Percentiles rank a stretch among this genome's conserved stretches.
These are phyloP conservation scores for Asbolus verrucosus DNA, from an alignment of 1,140 invertebrate species.

Conservation along the genomic window DNA sequence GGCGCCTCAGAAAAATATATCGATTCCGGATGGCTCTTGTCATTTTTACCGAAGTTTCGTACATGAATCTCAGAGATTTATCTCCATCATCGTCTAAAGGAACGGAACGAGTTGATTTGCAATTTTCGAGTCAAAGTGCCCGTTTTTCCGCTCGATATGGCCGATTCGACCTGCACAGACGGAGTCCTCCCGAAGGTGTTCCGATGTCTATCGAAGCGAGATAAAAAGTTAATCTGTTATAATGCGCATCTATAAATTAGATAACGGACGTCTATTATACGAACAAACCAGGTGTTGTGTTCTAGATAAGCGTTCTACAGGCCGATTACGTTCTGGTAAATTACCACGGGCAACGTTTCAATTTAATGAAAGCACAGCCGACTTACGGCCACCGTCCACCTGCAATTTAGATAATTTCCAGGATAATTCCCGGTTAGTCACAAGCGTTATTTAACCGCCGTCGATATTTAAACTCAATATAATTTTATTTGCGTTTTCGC, in stretches of 20 bases:
- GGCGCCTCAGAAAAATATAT: too few relatives aligned
- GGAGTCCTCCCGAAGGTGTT: constrained; percentile 6
- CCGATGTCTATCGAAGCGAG: constrained; percentile 1
- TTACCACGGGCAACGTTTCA: constrained; percentile 34
- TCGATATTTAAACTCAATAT: constrained; percentile 36
- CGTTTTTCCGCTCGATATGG: constrained; percentile 29
- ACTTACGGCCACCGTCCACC: constrained; percentile 27
- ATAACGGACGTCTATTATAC: constrained; percentile 25
- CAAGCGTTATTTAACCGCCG: constrained; percentile 18
- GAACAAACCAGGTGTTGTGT: constrained; percentile 34
- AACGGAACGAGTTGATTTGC: constrained; percentile 31
- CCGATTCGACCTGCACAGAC: neutral
- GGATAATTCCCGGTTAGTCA: constrained; percentile 33
- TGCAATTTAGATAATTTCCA: constrained; percentile 34
- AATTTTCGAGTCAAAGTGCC: constrained; percentile 27
- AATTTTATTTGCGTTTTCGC: constrained; percentile 32
- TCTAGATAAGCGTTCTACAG: constrained; percentile 25
- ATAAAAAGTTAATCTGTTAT: constrained; percentile 28
- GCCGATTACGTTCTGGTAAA: constrained; percentile 26
- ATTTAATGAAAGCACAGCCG: constrained; percentile 20
- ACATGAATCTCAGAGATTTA: constrained; percentile 33
- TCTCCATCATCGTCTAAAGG: neutral
- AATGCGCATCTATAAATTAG: constrained; percentile 22
- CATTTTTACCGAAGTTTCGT: constrained; percentile 22
- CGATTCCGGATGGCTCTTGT: too few relatives aligned